phyloP scores from a whole-genome alignment of 2,113 vertebrate species.

The Hiodon tergisus region DNA sequence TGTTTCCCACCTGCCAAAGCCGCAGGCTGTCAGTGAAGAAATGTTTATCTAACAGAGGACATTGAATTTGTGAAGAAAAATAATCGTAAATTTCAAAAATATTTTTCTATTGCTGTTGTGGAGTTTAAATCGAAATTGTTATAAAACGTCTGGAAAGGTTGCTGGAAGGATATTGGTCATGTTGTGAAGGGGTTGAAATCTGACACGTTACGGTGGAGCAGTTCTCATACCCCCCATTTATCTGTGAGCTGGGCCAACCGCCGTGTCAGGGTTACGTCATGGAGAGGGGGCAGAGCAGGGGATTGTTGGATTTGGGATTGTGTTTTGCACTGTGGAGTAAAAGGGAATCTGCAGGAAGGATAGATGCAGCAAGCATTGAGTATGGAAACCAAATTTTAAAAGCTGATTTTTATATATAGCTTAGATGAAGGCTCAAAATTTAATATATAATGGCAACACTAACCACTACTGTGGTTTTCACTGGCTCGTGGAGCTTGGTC shows the following conservation, averaged over 20 bases:
- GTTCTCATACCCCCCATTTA: background rate
- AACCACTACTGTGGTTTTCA: conserved; percentile 26
- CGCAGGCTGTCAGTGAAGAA: background rate
- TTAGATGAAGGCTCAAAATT: conserved; percentile 46
- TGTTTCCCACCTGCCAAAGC: conserved; percentile 16
- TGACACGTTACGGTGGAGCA: background rate
- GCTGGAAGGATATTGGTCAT: background rate
- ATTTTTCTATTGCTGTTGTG: background rate
- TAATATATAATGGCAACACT: conserved; percentile 53
- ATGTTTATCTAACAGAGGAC: background rate
- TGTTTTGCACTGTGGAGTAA: conserved; percentile 59
- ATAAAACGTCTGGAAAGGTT: conserved; percentile 4
- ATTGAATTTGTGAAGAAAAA: background rate
- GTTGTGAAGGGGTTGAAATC: conserved; percentile 1
- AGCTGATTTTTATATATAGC: conserved; percentile 63
- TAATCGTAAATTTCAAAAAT: background rate
- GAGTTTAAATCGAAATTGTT: background rate
- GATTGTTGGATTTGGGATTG: conserved; percentile 21
- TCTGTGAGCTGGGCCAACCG: background rate
- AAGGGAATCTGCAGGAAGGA: conserved; percentile 50
- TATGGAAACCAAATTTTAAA: conserved; percentile 56
- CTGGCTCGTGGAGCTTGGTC: conserved; percentile 20
- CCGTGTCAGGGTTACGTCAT: background rate
- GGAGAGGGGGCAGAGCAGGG: conserved; percentile 6
- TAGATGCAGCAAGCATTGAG: conserved; percentile 59